Percentiles rank a stretch among this genome's conserved stretches.
These are phyloP conservation scores for Horisme vitalbata DNA, from an alignment of 2,888 invertebrate species.

Conservation along the genomic window DNA sequence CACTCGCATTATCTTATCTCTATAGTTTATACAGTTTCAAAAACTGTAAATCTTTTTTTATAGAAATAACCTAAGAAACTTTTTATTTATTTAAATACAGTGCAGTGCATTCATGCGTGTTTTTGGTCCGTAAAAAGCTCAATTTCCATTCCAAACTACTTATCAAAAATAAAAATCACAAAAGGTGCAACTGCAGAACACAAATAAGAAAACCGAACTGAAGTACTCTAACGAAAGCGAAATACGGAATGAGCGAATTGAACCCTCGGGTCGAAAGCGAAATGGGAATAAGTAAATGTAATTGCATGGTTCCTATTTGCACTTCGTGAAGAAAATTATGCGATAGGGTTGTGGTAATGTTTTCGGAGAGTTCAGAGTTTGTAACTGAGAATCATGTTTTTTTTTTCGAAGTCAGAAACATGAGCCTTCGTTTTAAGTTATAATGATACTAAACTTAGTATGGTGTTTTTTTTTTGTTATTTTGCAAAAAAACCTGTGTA, in stretches of 20 bases:
- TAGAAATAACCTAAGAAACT: too few relatives aligned
- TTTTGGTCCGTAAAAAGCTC: background rate
- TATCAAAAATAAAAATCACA: slow-evolving; percentile 1
- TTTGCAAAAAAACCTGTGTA: too few relatives aligned
- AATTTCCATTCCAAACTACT: slow-evolving; percentile 1
- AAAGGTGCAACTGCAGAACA: slow-evolving; percentile 5
- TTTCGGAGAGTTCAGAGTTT: background rate
- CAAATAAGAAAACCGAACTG: slow-evolving; percentile 1
- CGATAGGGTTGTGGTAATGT: slow-evolving; percentile 5
- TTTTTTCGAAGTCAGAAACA: background rate
- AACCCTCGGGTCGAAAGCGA: slow-evolving; percentile 11
- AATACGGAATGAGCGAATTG: slow-evolving; percentile 2
- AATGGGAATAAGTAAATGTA: slow-evolving; percentile 8
- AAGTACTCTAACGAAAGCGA: background rate
- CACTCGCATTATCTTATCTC: too few relatives aligned
- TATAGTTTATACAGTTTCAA: too few relatives aligned
- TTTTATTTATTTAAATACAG: too few relatives aligned
- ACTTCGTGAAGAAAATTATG: slow-evolving; percentile 4
- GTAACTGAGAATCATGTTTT: background rate
- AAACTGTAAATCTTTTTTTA: too few relatives aligned
- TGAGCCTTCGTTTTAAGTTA: too few relatives aligned
- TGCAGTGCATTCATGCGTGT: too few relatives aligned
- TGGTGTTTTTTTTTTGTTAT: too few relatives aligned
- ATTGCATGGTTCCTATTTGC: slow-evolving; percentile 15
- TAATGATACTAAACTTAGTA: too few relatives aligned